These are phyloP conservation scores for Armadillidium nasatum DNA, from an alignment of 1,140 invertebrate genomes.

Conservation along the genomic window DNA sequence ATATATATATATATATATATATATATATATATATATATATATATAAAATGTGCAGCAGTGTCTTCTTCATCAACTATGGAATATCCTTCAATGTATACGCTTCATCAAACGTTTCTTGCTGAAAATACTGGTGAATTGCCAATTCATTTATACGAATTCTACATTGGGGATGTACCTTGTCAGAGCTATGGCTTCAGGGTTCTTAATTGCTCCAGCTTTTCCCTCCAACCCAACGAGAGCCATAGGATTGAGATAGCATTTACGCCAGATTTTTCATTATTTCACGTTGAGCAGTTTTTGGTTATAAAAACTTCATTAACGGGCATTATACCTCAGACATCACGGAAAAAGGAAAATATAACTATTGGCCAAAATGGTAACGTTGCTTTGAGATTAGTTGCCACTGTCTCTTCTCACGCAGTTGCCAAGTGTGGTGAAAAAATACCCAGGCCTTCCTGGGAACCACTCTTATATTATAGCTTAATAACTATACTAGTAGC, in stretches of 20 bases:
- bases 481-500: constrained; percentile 60
- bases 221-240: constrained; percentile 73
- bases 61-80: constrained; percentile 29
- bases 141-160: constrained; percentile 68
- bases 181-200: constrained; percentile 83
- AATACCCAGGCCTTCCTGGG: constrained; percentile 73
- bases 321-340: constrained; percentile 50
- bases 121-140: constrained; percentile 80
- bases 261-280: constrained; percentile 86
- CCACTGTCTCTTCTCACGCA: constrained; percentile 71
- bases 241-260: constrained; percentile 84
- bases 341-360: constrained; percentile 22
- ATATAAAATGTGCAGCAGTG: neutral
- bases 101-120: constrained; percentile 74
- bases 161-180: constrained; percentile 68
- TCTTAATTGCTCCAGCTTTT: constrained; percentile 75
- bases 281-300: constrained; percentile 63
- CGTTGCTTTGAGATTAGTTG: constrained; percentile 61
- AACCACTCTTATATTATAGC: constrained; percentile 66
- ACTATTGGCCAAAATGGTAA: constrained; percentile 52
- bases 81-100: constrained; percentile 33
- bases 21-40: neutral
- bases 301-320: constrained; percentile 55
- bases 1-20: constrained; percentile 6
- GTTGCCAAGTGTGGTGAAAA: constrained; percentile 67